Conservation (phyloP, 2,113 vertebrate species). For the Colossoma macropomum region DNA sequence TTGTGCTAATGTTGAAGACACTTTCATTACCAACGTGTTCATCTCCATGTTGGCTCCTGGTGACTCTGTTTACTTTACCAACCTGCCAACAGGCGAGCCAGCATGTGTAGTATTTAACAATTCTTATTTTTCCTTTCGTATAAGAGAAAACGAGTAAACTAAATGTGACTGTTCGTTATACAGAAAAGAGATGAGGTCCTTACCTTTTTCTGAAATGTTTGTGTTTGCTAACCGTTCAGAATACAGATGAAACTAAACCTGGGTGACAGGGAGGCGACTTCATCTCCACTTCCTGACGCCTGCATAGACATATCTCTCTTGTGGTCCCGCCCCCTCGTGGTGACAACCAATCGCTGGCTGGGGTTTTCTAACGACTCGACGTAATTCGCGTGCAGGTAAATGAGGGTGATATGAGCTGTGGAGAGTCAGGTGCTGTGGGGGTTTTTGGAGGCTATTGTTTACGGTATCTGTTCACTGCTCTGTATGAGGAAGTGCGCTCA, state of each 20-base stretch:
- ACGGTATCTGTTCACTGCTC: background rate
- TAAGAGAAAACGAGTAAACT: background rate
- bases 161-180: background rate
- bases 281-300: no score
- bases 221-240: background rate
- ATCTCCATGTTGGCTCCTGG: no score
- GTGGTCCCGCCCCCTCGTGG: background rate
- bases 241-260: background rate
- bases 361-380: no score
- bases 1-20: no score
- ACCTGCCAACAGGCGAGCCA: no score
- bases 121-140: no score
- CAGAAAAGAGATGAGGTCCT: background rate
- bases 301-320: background rate
- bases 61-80: no score
- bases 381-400: background rate
- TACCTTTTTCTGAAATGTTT: constrained; percentile 18
- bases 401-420: background rate
- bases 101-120: no score
- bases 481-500: background rate
- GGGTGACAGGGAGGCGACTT: background rate
- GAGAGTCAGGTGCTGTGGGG: background rate
- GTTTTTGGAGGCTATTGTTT: background rate
- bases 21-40: no score
- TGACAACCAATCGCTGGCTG: background rate